Evolutionary conservation across 2,113 vertebrate genomes (phyloP).

Genomic region (Brachirus orientalis): DNA sequence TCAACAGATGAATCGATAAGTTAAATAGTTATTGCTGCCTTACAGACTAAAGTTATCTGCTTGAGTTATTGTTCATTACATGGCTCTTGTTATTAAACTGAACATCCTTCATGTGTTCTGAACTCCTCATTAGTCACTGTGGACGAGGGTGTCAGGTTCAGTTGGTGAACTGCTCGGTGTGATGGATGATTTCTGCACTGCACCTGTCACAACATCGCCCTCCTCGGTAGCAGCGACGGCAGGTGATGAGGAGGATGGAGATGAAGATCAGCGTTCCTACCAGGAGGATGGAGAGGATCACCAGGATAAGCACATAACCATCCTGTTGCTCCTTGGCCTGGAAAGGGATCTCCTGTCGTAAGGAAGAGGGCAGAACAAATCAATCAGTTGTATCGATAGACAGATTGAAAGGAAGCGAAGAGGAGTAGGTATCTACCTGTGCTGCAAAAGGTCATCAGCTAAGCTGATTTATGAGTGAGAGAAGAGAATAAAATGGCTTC

Average conservation of each 20-base stretch:
- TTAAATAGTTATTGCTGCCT: no score
- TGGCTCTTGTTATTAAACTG: no score
- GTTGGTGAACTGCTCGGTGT: neutral
- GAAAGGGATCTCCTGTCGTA: slow-evolving; percentile 66
- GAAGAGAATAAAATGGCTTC: slow-evolving; percentile 5
- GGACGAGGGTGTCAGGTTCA: no score
- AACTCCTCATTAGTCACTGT: no score
- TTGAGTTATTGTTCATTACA: no score
- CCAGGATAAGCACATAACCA: slow-evolving; percentile 88
- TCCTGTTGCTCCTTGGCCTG: slow-evolving; percentile 79
- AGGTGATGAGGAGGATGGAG: slow-evolving; percentile 88
- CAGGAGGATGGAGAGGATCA: slow-evolving; percentile 90
- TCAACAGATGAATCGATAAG: no score
- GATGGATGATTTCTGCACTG: neutral
- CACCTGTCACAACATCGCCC: slow-evolving; percentile 87
- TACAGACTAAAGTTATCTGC: no score
- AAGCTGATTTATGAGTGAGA: no score
- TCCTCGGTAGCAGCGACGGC: slow-evolving; percentile 86
- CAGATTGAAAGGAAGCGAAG: neutral
- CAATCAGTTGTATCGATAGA: neutral
- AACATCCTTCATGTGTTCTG: no score
- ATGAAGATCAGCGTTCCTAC: slow-evolving; percentile 89
- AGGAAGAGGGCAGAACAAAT: neutral
- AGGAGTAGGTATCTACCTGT: neutral
- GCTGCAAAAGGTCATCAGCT: no score